These are phyloP conservation scores for Lamproptera curius DNA, from an alignment of 2,888 invertebrate genomes.

Conservation along the genomic window DNA sequence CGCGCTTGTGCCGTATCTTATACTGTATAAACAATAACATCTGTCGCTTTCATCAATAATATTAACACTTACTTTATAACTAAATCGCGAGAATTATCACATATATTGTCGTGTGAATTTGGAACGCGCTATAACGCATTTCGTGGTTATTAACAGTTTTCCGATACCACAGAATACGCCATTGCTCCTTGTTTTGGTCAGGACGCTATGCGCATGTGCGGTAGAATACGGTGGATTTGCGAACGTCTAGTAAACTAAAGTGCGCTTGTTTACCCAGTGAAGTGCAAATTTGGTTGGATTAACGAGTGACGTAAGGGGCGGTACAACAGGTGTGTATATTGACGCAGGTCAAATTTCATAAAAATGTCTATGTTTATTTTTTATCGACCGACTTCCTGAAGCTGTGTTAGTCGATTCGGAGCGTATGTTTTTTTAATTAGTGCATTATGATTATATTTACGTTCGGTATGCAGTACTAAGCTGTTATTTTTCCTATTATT, in stretches of 20 bases:
- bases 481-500: too few relatives aligned
- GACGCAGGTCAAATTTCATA: slow-evolving; percentile 21
- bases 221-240: slow-evolving; percentile 25
- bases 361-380: not conserved
- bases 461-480: too few relatives aligned
- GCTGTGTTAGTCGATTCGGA: too few relatives aligned
- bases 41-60: too few relatives aligned
- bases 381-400: too few relatives aligned
- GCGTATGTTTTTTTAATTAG: too few relatives aligned
- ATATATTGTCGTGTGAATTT: too few relatives aligned
- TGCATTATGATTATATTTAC: too few relatives aligned
- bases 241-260: slow-evolving; percentile 26
- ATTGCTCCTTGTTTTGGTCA: slow-evolving; percentile 2
- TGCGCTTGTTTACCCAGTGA: slow-evolving; percentile 20
- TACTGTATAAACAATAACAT: not conserved
- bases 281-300: slow-evolving; percentile 31
- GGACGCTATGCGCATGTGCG: slow-evolving; percentile 45
- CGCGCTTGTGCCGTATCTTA: not conserved
- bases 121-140: not conserved
- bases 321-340: slow-evolving; percentile 40
- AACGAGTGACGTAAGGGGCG: slow-evolving; percentile 26
- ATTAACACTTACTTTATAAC: too few relatives aligned
- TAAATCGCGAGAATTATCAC: too few relatives aligned
- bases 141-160: slow-evolving; percentile 8
- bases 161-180: slow-evolving; percentile 12